Conservation (phyloP, 2,113 vertebrate species). For the Oceanodroma tethys region DNA sequence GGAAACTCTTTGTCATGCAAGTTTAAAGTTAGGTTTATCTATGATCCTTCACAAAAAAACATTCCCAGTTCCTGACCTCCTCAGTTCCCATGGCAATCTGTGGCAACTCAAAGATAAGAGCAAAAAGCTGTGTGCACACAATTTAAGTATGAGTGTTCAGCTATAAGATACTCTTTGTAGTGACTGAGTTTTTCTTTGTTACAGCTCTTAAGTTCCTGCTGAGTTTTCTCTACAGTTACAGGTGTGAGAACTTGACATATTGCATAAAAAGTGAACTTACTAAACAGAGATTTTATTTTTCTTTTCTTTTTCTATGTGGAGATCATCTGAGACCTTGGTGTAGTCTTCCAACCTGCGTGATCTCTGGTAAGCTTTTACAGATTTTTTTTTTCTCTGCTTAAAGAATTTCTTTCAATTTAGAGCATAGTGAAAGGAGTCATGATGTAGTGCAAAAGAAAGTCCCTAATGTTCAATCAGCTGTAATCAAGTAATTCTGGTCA, state of each 20-base stretch:
- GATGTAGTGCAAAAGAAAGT: background rate
- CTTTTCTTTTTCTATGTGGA: background rate
- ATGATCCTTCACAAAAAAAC: background rate
- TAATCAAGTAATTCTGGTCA: background rate
- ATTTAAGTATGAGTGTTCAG: background rate
- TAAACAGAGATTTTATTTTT: background rate
- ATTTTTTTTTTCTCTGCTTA: background rate
- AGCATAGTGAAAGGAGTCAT: background rate
- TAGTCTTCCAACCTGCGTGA: background rate
- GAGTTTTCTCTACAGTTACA: background rate
- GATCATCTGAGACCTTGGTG: background rate
- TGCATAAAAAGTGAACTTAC: background rate
- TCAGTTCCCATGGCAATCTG: background rate
- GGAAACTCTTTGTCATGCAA: background rate
- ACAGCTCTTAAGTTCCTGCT: background rate
- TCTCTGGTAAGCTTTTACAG: background rate
- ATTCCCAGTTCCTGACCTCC: background rate
- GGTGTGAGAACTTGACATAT: background rate
- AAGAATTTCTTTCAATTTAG: background rate
- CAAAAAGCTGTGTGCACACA: background rate
- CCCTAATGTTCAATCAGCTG: background rate
- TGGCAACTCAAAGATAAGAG: background rate
- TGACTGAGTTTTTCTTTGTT: background rate
- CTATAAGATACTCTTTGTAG: background rate
- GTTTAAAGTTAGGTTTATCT: background rate